A percentile compares a stretch with the other conserved stretches of the same genome.
Evolutionary conservation across 2,113 vertebrate species (phyloP).

Genomic region (Trematomus loennbergii): DNA sequence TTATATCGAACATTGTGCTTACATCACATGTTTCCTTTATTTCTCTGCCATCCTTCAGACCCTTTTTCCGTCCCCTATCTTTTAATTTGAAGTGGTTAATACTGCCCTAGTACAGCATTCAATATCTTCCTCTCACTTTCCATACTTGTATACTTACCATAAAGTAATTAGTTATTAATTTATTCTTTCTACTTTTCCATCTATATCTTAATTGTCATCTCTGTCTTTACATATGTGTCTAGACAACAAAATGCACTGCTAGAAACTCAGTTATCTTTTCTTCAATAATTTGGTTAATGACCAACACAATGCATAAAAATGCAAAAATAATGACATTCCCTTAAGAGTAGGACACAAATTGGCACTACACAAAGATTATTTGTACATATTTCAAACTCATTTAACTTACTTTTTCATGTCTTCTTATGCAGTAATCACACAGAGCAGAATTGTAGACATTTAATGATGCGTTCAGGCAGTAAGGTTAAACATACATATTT

Average conservation of each 20-base stretch:
- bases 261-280: too few relatives aligned
- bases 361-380: background rate
- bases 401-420: background rate
- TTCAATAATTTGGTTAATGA: background rate
- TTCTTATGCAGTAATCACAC: background rate
- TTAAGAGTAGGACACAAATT: background rate
- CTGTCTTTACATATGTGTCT: background rate
- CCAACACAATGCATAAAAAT: background rate
- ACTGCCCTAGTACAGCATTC: background rate
- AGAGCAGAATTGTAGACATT: background rate
- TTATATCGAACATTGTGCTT: background rate
- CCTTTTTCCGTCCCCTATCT: background rate
- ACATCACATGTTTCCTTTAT: background rate
- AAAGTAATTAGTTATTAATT: background rate
- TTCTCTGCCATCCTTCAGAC: background rate
- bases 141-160: background rate
- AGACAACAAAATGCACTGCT: background rate
- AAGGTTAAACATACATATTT: background rate
- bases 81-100: conserved; percentile 16
- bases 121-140: background rate
- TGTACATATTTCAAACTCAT: background rate
- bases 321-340: background rate
- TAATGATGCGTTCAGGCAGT: background rate
- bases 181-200: background rate
- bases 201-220: background rate